These are phyloP conservation scores for Grus americana DNA, from an alignment of 2,113 vertebrate species.

Conservation along the genomic window DNA sequence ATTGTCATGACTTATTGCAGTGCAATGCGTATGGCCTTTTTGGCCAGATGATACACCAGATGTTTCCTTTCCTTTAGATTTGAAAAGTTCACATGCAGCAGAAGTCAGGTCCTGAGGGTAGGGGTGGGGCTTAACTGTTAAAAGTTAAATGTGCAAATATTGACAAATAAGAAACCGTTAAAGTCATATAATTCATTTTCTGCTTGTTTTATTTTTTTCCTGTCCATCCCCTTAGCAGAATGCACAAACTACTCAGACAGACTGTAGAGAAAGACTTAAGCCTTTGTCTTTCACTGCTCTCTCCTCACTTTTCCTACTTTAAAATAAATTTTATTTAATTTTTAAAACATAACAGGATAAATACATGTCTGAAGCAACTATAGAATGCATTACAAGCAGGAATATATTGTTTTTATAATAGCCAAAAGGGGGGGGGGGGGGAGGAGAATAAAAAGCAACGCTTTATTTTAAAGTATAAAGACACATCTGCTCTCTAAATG, in stretches of 20 bases:
- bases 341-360: neutral
- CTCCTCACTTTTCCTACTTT: neutral
- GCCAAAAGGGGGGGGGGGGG: accelerated
- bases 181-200: neutral
- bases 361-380: neutral
- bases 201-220: neutral
- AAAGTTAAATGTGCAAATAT: neutral
- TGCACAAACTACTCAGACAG: neutral
- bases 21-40: neutral
- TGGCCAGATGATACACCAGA: constrained; percentile 66
- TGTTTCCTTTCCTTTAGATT: constrained; percentile 63
- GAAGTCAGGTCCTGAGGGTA: constrained; percentile 8
- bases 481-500: neutral
- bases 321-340: neutral
- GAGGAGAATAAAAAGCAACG: accelerated
- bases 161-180: constrained; percentile 31
- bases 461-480: neutral
- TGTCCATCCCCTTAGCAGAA: neutral
- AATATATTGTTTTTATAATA: neutral
- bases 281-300: neutral
- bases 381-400: neutral
- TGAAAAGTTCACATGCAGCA: constrained; percentile 32
- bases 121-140: neutral
- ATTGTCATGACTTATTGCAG: constrained; percentile 61
- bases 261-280: neutral